phyloP scores from a whole-genome alignment of 2,797 vertebrate species.

The Pterois miles region DNA sequence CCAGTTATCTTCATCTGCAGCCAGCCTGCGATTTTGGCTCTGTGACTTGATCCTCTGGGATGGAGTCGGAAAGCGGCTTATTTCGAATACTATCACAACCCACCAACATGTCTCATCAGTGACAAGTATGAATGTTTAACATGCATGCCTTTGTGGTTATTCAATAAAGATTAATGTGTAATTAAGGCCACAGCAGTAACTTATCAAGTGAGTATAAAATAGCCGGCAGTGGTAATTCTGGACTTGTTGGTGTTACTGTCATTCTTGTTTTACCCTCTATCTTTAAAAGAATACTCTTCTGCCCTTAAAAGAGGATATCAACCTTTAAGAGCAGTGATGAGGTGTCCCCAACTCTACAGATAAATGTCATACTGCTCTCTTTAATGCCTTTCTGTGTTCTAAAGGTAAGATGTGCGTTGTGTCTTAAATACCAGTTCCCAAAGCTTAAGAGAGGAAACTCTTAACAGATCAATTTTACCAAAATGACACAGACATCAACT shows the following conservation, averaged over 20 bases:
- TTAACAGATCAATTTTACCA: slow-evolving; percentile 80
- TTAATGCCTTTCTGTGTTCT: slow-evolving; percentile 62
- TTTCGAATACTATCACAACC: slow-evolving; percentile 67
- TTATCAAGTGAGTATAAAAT: slow-evolving; percentile 45
- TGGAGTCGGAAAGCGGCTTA: slow-evolving; percentile 70
- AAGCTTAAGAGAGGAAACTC: slow-evolving; percentile 56
- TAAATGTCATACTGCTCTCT: slow-evolving; percentile 82
- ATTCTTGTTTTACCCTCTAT: slow-evolving; percentile 51
- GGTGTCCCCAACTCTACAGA: slow-evolving; percentile 63
- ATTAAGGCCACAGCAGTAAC: slow-evolving; percentile 65
- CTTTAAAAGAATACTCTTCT: slow-evolving; percentile 53
- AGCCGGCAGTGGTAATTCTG: slow-evolving; percentile 34
- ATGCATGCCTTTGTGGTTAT: slow-evolving; percentile 69
- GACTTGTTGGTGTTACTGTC: slow-evolving; percentile 47
- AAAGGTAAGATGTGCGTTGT: slow-evolving; percentile 60
- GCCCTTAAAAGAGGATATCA: slow-evolving; percentile 73
- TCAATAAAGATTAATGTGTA: slow-evolving; percentile 73
- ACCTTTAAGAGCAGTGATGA: slow-evolving; percentile 79
- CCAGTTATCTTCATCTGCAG: slow-evolving; percentile 84
- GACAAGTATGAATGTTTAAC: slow-evolving; percentile 71
- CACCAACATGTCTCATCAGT: slow-evolving; percentile 60
- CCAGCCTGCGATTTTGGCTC: slow-evolving; percentile 56
- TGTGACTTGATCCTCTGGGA: slow-evolving; percentile 70
- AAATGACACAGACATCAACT: slow-evolving; percentile 77
- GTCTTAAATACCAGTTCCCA: slow-evolving; percentile 67